These are phyloP conservation scores for Belonocnema kinseyi DNA, from an alignment of 1,140 invertebrate species.

Conservation along the genomic window DNA sequence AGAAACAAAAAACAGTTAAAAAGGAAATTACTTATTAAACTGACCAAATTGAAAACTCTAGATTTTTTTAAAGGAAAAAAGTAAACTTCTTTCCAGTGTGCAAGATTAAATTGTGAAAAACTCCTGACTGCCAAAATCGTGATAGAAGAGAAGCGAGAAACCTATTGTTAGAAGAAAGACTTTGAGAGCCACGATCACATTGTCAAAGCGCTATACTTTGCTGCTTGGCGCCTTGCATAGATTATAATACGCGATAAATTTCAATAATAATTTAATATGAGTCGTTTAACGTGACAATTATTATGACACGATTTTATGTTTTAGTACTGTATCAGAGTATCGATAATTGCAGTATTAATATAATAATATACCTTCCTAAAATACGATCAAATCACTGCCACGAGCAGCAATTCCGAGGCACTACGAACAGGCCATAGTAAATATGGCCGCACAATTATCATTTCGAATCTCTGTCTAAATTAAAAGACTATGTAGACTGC, in stretches of 20 bases:
- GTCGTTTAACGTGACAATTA: conserved; percentile 67
- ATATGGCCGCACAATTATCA: conserved; percentile 74
- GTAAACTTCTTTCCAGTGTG: too few species aligned
- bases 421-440: conserved; percentile 75
- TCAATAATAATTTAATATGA: conserved; percentile 68
- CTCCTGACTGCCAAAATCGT: neutral
- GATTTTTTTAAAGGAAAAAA: too few species aligned
- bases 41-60: too few species aligned
- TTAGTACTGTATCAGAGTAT: conserved; percentile 71
- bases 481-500: conserved; percentile 72
- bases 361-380: conserved; percentile 74
- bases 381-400: conserved; percentile 75
- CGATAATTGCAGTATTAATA: conserved; percentile 71
- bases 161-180: conserved; percentile 52
- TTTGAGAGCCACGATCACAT: conserved; percentile 65
- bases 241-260: conserved; percentile 58
- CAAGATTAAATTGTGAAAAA: too few species aligned
- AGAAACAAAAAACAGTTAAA: too few species aligned
- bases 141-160: conserved; percentile 5
- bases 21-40: too few species aligned
- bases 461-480: conserved; percentile 73
- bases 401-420: conserved; percentile 76
- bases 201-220: conserved; percentile 57
- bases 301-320: conserved; percentile 64
- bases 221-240: conserved; percentile 52